These are phyloP conservation scores for Tuta absoluta DNA, from an alignment of 2,888 invertebrate genomes.

Conservation along the genomic window DNA sequence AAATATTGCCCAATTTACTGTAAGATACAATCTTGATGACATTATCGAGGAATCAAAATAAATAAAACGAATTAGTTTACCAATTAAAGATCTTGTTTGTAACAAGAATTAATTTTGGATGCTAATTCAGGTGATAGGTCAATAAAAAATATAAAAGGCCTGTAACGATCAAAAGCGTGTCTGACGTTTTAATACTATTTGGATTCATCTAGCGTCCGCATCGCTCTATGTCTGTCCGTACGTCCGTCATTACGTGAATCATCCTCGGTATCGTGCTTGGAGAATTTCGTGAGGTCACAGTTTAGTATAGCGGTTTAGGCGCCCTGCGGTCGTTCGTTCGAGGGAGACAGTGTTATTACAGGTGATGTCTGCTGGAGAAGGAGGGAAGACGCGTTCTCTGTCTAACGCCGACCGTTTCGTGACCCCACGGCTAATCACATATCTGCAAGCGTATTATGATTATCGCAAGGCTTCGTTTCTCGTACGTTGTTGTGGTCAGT, in stretches of 20 bases:
- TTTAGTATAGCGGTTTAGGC: conserved; percentile 79
- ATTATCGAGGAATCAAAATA: conserved; percentile 35
- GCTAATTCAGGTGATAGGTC: conserved; percentile 44
- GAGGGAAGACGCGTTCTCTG: conserved; percentile 58
- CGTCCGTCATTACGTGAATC: conserved; percentile 76
- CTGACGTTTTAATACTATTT: conserved; percentile 54
- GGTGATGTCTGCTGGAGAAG: conserved; percentile 47
- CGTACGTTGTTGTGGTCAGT: conserved; percentile 75
- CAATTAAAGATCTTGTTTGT: conserved; percentile 43
- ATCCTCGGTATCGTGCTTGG: conserved; percentile 70
- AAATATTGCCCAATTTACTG: conserved; percentile 23
- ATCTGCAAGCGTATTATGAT: conserved; percentile 80
- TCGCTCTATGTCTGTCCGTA: conserved; percentile 66
- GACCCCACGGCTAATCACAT: conserved; percentile 79
- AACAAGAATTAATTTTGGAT: conserved; percentile 58
- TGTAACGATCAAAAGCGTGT: conserved; percentile 47
- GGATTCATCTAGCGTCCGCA: conserved; percentile 69
- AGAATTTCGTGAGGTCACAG: conserved; percentile 81
- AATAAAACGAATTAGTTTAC: conserved; percentile 28
- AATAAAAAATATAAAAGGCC: conserved; percentile 40
- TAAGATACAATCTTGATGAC: conserved; percentile 25
- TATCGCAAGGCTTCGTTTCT: conserved; percentile 74
- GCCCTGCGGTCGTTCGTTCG: conserved; percentile 74
- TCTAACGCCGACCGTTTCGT: conserved; percentile 78
- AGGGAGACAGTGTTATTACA: conserved; percentile 53